Base-by-base conservation (phyloP, 2,113 vertebrate genomes). In the Halichoeres trimaculatus region DNA sequence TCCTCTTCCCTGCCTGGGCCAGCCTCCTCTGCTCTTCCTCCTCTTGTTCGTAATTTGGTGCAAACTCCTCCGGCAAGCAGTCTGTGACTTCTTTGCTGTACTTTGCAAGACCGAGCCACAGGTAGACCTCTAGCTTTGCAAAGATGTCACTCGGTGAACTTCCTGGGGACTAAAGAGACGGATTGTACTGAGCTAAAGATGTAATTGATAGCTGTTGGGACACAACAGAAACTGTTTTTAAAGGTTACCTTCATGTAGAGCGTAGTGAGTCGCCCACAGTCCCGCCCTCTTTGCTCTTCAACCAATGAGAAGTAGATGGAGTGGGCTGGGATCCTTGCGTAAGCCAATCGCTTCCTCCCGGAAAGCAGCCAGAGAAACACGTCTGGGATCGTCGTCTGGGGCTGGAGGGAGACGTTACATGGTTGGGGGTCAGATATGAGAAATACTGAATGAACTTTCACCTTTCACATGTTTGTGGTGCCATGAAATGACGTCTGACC, bases 311-410 rank as follows among this genome's bases (percentile, higher is more conserved):
- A 98, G 12, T 98, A 91, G 54, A 99, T 85, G 50, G 96, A 91
- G 88, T 96, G 93, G 4, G 94, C 90, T 6, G 96, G 95, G 41
- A 99, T 93, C 53, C 94, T 91, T 51, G 95, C 83, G 1, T 96
- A 98, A 2, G 96, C 96, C 77, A 98, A 85, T 10, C 94, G 90
- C 66, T 89, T 94, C 30, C 67, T 93, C 30, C 93, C 95, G 38
- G 92, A 95, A 75, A 98, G 76, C 94, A 98, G 94, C 96, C 98
- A 99, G 47, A 99, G 40, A 8, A 99, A 93, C n/a, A 94, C 94
- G 17, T 98, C 97, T 0, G 96, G 97, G 48, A 99, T 91, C 2
- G 96, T 95, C 53, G 91, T 93, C 88, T 98, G 98, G 3, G 97
- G 97, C 98, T 99, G 90, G 48, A 74, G 38, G 89, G 51, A 74